Evolutionary conservation across 2,888 invertebrate genomes (phyloP).

Genomic region (Tipula vernalis): DNA sequence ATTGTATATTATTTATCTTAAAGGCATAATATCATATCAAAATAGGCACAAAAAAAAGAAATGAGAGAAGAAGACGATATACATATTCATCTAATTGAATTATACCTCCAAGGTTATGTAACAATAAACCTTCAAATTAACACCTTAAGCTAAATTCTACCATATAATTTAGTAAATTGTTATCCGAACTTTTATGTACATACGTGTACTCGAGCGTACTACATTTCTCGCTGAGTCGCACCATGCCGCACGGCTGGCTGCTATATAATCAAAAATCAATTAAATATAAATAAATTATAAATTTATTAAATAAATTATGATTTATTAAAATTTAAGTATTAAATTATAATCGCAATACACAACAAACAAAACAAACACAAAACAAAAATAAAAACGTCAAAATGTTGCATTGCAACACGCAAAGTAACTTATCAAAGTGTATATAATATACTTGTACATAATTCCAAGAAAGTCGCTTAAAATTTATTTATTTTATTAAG

Average conservation of each 20-base stretch:
- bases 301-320: background rate
- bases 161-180: background rate
- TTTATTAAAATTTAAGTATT: background rate
- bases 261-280: background rate
- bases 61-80: background rate
- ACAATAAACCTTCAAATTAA: background rate
- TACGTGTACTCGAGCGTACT: background rate
- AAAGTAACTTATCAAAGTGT: background rate
- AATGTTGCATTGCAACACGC: background rate
- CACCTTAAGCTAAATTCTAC: background rate
- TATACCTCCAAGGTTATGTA: background rate
- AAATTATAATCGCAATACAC: background rate
- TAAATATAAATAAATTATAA: slow-evolving; percentile 4
- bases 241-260: background rate
- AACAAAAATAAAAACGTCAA: background rate
- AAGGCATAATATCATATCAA: background rate
- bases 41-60: background rate
- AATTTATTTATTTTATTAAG: background rate
- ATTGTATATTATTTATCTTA: background rate
- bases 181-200: background rate
- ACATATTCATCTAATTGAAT: background rate
- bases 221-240: background rate
- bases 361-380: background rate
- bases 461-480: background rate
- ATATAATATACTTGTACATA: background rate